Conservation (phyloP, 2,113 vertebrate genomes). For the Thalassarche chlororhynchos region DNA sequence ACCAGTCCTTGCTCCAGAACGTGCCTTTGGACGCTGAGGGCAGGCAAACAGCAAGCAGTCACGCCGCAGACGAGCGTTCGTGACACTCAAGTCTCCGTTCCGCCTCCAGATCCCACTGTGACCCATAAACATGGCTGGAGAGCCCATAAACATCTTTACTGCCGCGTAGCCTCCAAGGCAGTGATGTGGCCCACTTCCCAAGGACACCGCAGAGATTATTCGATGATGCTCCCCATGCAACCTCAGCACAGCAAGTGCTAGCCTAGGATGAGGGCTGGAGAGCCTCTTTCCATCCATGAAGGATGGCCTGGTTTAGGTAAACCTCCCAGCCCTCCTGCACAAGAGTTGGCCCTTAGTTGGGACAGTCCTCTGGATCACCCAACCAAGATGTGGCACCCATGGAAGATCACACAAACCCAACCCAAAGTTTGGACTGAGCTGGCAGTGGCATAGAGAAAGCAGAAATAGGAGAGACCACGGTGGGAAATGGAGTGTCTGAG, state of each 20-base stretch:
- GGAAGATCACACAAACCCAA: neutral
- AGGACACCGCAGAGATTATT: neutral
- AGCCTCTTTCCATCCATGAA: neutral
- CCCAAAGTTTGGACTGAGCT: neutral
- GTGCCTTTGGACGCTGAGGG: neutral
- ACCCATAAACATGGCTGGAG: neutral
- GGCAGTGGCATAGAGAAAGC: fast-evolving
- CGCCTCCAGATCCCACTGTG: neutral
- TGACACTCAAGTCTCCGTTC: neutral
- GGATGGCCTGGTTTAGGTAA: neutral
- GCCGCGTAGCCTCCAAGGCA: neutral
- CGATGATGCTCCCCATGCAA: neutral
- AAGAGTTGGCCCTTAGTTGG: neutral
- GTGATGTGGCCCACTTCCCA: neutral
- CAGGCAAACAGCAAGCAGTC: neutral
- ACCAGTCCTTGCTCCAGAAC: neutral
- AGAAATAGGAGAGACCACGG: neutral
- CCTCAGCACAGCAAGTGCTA: neutral
- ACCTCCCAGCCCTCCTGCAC: neutral
- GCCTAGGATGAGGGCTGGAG: neutral
- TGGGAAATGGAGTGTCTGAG: neutral
- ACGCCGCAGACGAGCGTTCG: fast-evolving
- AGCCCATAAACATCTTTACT: neutral
- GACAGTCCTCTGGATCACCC: neutral
- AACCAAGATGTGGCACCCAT: fast-evolving